Conservation (phyloP, 2,888 invertebrate genomes). For the Rhaphigaster nebulosa region DNA sequence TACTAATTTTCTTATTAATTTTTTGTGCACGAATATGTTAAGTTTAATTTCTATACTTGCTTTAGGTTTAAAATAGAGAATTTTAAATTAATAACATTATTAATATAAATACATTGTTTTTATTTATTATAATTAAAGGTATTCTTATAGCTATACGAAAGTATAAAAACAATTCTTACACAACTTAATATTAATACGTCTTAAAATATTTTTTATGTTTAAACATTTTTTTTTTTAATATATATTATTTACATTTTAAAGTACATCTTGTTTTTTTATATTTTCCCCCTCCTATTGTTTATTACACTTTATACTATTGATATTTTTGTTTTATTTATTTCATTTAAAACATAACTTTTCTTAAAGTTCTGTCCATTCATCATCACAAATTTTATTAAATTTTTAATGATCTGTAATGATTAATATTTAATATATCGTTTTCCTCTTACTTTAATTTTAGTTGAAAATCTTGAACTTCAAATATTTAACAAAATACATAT, state of each 20-base stretch:
- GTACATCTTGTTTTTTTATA: neutral
- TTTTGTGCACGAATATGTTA: no score
- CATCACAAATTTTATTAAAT: no score
- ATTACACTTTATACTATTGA: neutral
- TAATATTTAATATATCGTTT: no score
- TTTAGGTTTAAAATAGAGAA: no score
- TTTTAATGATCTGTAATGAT: no score
- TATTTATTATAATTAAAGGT: neutral
- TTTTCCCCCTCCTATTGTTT: neutral
- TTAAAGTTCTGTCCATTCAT: no score
- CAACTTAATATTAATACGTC: neutral
- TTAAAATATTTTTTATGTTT: neutral
- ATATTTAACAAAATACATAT: no score
- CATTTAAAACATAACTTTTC: no score
- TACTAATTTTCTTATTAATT: no score
- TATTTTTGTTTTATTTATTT: neutral
- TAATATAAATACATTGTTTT: slow-evolving; percentile 8
- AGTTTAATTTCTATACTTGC: no score
- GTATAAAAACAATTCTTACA: neutral
- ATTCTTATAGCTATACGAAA: slow-evolving; percentile 6
- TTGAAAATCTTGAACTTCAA: no score
- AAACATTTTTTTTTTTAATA: neutral
- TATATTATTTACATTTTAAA: slow-evolving; percentile 13
- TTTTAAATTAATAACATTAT: neutral
- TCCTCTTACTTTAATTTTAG: no score